Evolutionary conservation across 2,888 invertebrate genomes (phyloP), one percentile per base, ranked within the genome.

Genomic region (Alloplasta piceator): DNA sequence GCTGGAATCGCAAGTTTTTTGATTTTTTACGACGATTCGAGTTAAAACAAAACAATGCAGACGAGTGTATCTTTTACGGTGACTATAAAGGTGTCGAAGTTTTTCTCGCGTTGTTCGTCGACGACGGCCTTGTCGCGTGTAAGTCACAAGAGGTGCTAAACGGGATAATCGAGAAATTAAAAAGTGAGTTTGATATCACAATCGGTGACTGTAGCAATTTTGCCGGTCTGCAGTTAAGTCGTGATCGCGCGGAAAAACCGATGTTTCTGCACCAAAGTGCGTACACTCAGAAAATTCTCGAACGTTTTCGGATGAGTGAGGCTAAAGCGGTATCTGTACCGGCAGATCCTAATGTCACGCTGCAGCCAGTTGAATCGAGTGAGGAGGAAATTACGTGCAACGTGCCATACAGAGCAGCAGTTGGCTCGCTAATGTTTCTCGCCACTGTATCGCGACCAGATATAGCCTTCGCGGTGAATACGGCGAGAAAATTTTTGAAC

Each of bases 1-100:
- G 77, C 36, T 87, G 86, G 84, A 86, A 88, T 58, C 56, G 75
- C 6, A 84, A 74, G 39, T 80, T 87, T 16, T 61, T 72, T 7
- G 60, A 68, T 46, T 84, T 83, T 61, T 66, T 86, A 12, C 12
- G 6, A 3, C 4, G 14, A 5, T 64, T 63, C 14, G 48, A 67
- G 4, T 55, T 63, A 1, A 14, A 10, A 6, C 48, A 81, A 41
- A 80, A 60, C 46, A 73, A 85, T 6, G 82, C 80, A n/a, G 87
- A 87, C 58, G 70, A 83, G 16, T 87, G 86, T 48, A 50, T 87
- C n/a, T 86, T 81, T 56, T 48, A 14, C 71, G 55, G 78, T 5
- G 38, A 64, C 0, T 7, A 5, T 38, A 68, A 41, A 4, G 14
- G 38, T 0, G 56, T 12, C 63, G 41, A 10, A 46, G 60, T 70